Conservation (phyloP, 2,888 invertebrate genomes). For the Agrypnus murinus region DNA sequence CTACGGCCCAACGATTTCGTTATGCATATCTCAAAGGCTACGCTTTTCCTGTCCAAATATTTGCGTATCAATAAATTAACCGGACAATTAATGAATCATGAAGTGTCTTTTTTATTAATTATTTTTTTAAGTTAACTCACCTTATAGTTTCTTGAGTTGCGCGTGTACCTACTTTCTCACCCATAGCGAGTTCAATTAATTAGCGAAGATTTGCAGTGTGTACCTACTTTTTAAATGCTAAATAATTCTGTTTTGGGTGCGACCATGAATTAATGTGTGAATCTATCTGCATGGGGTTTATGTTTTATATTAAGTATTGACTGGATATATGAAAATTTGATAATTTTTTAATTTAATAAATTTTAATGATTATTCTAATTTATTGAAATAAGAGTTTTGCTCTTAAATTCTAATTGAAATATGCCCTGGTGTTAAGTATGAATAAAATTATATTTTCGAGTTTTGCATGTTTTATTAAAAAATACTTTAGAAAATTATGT, state of each 20-base stretch:
- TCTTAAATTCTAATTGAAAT: neutral
- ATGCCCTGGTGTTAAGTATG: too few species aligned
- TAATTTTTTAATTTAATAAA: constrained; percentile 3
- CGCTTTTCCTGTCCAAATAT: constrained; percentile 16
- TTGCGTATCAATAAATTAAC: constrained; percentile 29
- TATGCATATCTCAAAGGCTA: constrained; percentile 2
- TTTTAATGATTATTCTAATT: constrained; percentile 5
- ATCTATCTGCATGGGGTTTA: constrained; percentile 1
- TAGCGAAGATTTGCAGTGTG: constrained; percentile 14
- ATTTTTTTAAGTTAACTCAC: constrained; percentile 2
- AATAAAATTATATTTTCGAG: too few species aligned
- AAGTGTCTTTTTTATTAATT: constrained; percentile 4
- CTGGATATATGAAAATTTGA: too few species aligned
- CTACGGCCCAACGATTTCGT: constrained; percentile 13
- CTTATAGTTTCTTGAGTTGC: neutral
- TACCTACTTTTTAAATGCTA: constrained; percentile 8
- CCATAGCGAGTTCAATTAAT: constrained; percentile 19
- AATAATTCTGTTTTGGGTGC: constrained; percentile 11
- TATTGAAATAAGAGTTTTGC: neutral
- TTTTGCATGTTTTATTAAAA: too few species aligned
- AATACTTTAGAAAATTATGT: too few species aligned
- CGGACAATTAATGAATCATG: constrained; percentile 12
- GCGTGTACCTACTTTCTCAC: neutral
- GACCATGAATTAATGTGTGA: constrained; percentile 20
- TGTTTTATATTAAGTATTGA: too few species aligned